Conservation (phyloP, 2,797 vertebrate genomes). For the Microctenopoma lineatum region DNA sequence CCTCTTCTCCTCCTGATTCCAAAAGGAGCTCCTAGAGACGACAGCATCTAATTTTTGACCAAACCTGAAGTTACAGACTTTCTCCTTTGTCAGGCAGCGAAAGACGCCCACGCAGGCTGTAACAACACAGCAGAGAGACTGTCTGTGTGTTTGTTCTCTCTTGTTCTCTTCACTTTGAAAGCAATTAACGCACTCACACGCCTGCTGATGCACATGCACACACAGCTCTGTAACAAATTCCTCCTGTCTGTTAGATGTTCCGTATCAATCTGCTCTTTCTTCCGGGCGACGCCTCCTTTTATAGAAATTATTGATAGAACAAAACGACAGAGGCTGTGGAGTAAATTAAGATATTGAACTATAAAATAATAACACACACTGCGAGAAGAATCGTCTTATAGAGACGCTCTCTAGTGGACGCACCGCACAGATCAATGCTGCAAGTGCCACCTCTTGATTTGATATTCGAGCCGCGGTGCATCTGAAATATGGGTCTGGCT, state of each 20-base stretch:
- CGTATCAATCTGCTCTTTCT: slow-evolving; percentile 34
- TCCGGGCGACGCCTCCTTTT: slow-evolving; percentile 30
- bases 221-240: not conserved
- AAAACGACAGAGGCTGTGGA: slow-evolving; percentile 1
- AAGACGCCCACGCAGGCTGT: slow-evolving; percentile 26
- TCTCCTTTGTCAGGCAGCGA: slow-evolving; percentile 18
- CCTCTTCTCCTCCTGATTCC: not conserved
- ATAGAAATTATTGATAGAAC: slow-evolving; percentile 34
- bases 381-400: not conserved
- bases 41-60: slow-evolving; percentile 2
- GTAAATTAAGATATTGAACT: slow-evolving; percentile 30
- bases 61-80: slow-evolving; percentile 36
- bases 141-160: slow-evolving; percentile 12
- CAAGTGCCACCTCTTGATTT: not conserved
- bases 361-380: not conserved
- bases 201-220: slow-evolving; percentile 10
- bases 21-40: slow-evolving; percentile 4
- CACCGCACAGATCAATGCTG: not conserved
- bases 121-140: slow-evolving; percentile 18
- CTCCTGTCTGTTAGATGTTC: slow-evolving; percentile 18
- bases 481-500: too few relatives aligned
- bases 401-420: not conserved
- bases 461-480: too few relatives aligned
- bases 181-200: slow-evolving; percentile 30
- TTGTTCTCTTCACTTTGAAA: slow-evolving; percentile 10